Evolutionary conservation across 2,888 invertebrate species (phyloP), one percentile per base, ranked within the genome.

Genomic region (Clanis bilineata): DNA sequence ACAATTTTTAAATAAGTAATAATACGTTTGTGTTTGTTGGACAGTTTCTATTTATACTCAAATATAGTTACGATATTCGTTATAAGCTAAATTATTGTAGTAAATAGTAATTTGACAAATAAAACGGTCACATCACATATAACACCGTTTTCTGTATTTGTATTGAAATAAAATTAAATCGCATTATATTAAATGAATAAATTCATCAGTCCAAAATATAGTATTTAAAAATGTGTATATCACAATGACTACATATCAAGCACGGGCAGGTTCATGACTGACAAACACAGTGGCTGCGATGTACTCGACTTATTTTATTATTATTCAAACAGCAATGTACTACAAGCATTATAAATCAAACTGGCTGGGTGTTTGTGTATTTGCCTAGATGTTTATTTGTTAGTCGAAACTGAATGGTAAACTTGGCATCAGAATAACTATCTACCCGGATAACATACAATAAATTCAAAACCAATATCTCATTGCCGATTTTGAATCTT

Each of bases 391-490:
- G 47, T 47, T 47, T 47, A 47, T 28, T 47, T 47, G 47, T 47
- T 28, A 47, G 47, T 28, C 15, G 25, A 47, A 47, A 28, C 47
- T 47, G 47, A 47, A 28, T 28, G 15, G 28, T 7, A 47, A 47
- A 47, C 47, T 47, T 47, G 47, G 47, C 47, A 47, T 47, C 47
- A 25, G 7, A 15, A 47, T 47, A 45, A n/a, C 44, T 45, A 47
- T 28, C 47, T 15, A 47, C 15, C 47, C 28, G 28, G 2, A n/a
- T 2, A 47, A 47, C 28, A 47, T 28, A 25, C 23, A 47, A 47
- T 47, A 47, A 5, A 15, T 47, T 47, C 9, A 15, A 44, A 45
- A 43, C 43, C 21, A 9, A 45, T 23, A 23, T 45, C 44, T 22
- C 12, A 44, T 12, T 45, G n/a, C 44, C 23, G 44, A 45, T 22